Evolutionary conservation across 2,113 vertebrate genomes (phyloP), one percentile per base, ranked within the genome.

Genomic region (Stigmatopora nigra): DNA sequence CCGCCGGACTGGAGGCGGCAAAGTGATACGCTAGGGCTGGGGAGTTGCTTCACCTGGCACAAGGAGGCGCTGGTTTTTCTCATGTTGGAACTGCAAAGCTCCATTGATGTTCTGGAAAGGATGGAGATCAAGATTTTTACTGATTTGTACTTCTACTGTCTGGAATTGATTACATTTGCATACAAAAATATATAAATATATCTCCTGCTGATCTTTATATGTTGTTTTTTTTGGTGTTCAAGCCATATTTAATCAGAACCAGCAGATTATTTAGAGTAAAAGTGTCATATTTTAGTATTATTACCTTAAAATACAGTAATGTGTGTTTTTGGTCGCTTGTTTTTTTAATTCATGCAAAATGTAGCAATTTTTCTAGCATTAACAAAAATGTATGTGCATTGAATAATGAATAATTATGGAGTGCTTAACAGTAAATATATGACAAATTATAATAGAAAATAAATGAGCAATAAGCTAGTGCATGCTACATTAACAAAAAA

Each of bases 21-120:
- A 16, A 74, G 70, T 53, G 79, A 58, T 65, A 59, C 45, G 11
- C 67, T 56, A 22, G 75, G 76, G 84, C 66, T 64, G 71, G 78
- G 61, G 8, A 77, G 74, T 64, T 78, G 82, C 74, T 87, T 82
- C 77, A 88, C 65, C 73, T 80, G 86, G 78, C 84, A 82, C 51
- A 84, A 59, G 12, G 83, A 78, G n/a, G 69, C 76, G 53, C 79
- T 65, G 7, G 51, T 60, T 19, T 85, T 79, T 61, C 68, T 74
- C 76, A 82, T 70, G 71, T 73, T 84, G 74, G 72, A 69, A 36
- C 79, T 55, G 44, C 74, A 86, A 66, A 86, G 78, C 68, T 86
- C 74, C 77, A 88, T 80, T n/a, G 7, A 65, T 1, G 2, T 38
- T 67, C 69, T 79, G 68, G 2, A 49, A 6, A 15, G 16, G 15